Base-by-base conservation (phyloP, 2,888 invertebrate species). In the Melanophora roralis region DNA sequence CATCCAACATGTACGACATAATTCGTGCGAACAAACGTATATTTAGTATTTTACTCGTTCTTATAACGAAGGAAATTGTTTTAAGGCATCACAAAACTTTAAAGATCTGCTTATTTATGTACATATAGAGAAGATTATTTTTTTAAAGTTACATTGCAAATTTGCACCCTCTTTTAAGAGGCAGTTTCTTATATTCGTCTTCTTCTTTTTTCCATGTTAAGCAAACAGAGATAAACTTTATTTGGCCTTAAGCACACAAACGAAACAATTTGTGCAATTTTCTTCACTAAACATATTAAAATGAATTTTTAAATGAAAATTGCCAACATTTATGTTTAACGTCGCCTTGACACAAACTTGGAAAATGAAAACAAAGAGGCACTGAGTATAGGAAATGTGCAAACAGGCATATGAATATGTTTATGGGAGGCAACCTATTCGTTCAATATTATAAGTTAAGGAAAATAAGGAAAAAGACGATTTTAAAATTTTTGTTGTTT, bases 21-120 rank as follows among this genome's bases (percentile, higher is more conserved):
- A 95, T 90, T 95, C 95, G 91, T 94, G 95, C 91, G 95, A 95
- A 92, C 95, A 95, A 91, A 95, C 95, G 88, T 95, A 93, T 92
- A 95, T 95, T 92, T 95, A 95, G 93, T 93, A n/a, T n/a, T n/a
- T n/a, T n/a, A n/a, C n/a, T n/a, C n/a, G n/a, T n/a, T n/a, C n/a
- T n/a, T 82, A 45, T 34, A 74, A 51, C 23, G 49, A 38, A 65
- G 11, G 27, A 32, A 47, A 64, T 55, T 51, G 43, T 65, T 38
- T n/a, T 21, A 40, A n/a, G n/a, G 34, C 60, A 2, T 73, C 53
- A 45, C 38, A 14, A 21, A 32, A 51, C 16, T n/a, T n/a, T 40
- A 40, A 45, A 27, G 21, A 38, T 12, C 23, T 45, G 38, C 49
- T 32, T n/a, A n/a, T n/a, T n/a, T n/a, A n/a, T n/a, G n/a, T n/a